Conservation (phyloP, 2,888 invertebrate species). For the Acleris emargana region DNA sequence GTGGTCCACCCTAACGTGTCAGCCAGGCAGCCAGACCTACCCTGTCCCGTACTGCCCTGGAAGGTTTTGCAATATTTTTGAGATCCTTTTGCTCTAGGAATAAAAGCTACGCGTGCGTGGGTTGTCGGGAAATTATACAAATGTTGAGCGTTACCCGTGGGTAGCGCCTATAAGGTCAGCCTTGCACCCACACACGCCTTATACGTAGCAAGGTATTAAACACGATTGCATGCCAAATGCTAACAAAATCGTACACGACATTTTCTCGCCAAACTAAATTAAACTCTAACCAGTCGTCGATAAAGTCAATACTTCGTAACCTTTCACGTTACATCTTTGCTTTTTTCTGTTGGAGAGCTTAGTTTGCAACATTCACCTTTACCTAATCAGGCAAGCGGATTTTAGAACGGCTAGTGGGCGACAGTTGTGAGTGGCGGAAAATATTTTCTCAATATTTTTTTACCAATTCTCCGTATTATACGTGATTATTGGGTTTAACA, state of each 20-base stretch:
- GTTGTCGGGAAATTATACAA: slow-evolving; percentile 77
- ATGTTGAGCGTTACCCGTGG: slow-evolving; percentile 74
- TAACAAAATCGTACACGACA: slow-evolving; percentile 46
- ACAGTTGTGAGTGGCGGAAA: slow-evolving; percentile 61
- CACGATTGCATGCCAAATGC: slow-evolving; percentile 39
- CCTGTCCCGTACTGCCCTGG: no score
- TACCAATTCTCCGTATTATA: neutral
- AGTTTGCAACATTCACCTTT: slow-evolving; percentile 82
- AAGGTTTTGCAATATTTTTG: neutral
- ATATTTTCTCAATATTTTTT: slow-evolving; percentile 46
- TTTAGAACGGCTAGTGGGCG: slow-evolving; percentile 80
- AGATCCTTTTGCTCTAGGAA: slow-evolving; percentile 32
- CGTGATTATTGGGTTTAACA: no score
- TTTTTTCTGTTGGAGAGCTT: slow-evolving; percentile 49
- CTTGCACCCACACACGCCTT: slow-evolving; percentile 82
- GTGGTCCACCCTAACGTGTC: no score
- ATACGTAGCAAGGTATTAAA: slow-evolving; percentile 70
- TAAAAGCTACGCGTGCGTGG: slow-evolving; percentile 68
- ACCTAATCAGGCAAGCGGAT: slow-evolving; percentile 81
- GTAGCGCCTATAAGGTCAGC: slow-evolving; percentile 80
- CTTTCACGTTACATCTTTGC: slow-evolving; percentile 33
- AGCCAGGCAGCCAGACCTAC: no score
- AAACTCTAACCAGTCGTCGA: slow-evolving; percentile 39
- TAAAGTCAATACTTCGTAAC: slow-evolving; percentile 28
- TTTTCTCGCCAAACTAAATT: slow-evolving; percentile 39